Conservation (phyloP, 1,140 invertebrate genomes). For the Maniola jurtina region DNA sequence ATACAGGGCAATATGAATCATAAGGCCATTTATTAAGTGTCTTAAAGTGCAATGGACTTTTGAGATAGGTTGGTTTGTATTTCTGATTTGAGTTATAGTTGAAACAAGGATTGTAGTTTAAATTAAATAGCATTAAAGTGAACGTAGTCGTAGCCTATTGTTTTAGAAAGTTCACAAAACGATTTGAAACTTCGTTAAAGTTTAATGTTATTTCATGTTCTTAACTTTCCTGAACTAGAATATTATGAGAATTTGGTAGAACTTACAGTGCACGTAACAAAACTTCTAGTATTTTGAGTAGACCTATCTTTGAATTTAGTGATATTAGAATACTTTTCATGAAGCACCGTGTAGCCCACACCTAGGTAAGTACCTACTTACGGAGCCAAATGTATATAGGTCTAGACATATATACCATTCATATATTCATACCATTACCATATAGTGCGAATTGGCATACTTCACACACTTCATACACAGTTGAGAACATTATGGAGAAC, state of each 20-base stretch:
- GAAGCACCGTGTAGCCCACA: too few species aligned
- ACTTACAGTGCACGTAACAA: not conserved
- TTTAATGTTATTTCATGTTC: slow-evolving; percentile 1
- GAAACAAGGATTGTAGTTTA: slow-evolving; percentile 44
- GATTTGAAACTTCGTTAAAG: slow-evolving; percentile 26
- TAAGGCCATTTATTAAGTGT: slow-evolving; percentile 31
- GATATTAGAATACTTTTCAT: too few species aligned
- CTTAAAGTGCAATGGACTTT: slow-evolving; percentile 27
- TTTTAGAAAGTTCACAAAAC: slow-evolving; percentile 44
- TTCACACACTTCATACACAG: too few species aligned
- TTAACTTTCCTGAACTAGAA: not conserved
- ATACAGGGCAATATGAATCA: slow-evolving; percentile 33
- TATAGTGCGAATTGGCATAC: not conserved
- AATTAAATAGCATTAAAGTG: slow-evolving; percentile 47
- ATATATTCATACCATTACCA: too few species aligned
- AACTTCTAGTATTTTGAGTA: too few species aligned
- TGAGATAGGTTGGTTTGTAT: slow-evolving; percentile 35
- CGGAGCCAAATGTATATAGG: too few species aligned
- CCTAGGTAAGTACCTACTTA: too few species aligned
- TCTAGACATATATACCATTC: too few species aligned
- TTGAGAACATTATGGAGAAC: too few species aligned
- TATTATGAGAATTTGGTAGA: too few species aligned
- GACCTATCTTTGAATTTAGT: too few species aligned
- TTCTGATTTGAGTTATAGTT: slow-evolving; percentile 32
- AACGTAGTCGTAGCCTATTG: slow-evolving; percentile 38